Evolutionary conservation across 2,797 vertebrate genomes (phyloP).

Genomic region (Capromys pilorides): DNA sequence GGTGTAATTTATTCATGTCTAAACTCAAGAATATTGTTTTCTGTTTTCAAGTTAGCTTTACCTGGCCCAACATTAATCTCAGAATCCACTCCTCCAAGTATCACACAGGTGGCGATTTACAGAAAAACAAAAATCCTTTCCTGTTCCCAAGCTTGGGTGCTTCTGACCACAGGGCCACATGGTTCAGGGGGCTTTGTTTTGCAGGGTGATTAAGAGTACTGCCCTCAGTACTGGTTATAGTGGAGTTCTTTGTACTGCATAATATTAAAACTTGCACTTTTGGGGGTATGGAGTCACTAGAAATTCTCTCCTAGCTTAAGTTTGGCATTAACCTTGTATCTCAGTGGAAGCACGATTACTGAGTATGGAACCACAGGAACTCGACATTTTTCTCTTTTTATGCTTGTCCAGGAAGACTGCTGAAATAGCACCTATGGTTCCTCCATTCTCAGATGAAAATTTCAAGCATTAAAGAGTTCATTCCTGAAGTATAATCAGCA

Average conservation of each 20-base stretch:
- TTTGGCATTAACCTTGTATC: constrained; percentile 70
- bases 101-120: constrained; percentile 70
- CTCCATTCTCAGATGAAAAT: constrained; percentile 36
- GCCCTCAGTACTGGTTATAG: constrained; percentile 59
- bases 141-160: constrained; percentile 53
- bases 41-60: constrained; percentile 68
- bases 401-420: constrained; percentile 30
- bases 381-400: constrained; percentile 65
- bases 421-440: constrained; percentile 55
- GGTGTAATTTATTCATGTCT: constrained; percentile 60
- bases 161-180: constrained; percentile 31
- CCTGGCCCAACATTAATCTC: constrained; percentile 57
- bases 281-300: constrained; percentile 70
- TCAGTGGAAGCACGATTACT: constrained; percentile 71
- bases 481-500: constrained; percentile 56
- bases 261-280: constrained; percentile 75
- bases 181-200: constrained; percentile 66
- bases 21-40: constrained; percentile 70
- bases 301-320: constrained; percentile 74
- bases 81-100: constrained; percentile 69
- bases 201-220: constrained; percentile 36
- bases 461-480: constrained; percentile 16
- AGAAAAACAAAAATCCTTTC: constrained; percentile 31
- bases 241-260: constrained; percentile 57
- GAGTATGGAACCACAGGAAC: constrained; percentile 68